Evolutionary conservation across 2,797 vertebrate genomes (phyloP), one percentile per base, ranked within the genome.

Genomic region (Molossus alvarezi): DNA sequence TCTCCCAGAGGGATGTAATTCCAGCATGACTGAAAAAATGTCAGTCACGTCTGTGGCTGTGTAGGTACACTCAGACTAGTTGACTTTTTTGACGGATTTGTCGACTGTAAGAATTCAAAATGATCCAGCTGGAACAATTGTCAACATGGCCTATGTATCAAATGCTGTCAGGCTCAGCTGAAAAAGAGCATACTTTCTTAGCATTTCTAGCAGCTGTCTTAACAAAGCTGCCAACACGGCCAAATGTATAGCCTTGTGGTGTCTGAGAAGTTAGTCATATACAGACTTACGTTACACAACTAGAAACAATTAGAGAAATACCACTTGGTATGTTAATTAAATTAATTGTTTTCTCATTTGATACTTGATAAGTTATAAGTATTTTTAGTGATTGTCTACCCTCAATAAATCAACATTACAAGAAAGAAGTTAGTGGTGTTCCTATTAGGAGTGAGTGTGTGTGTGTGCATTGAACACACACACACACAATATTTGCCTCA

Each of bases 1-100:
- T 60, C 5, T 65, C 33, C 67, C 41, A 53, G 20, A 93, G 37
- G 91, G 41, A 55, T 27, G 45, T 13, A 15, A 87, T 60, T 33
- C 27, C 11, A 90, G 3, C 9, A 86, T 87, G 69, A 72, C 64
- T 86, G 12, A 62, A 80, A 97, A 96, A 69, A 51, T 64, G 33
- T 83, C 75, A 92, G 75, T 95, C 48, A 80, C 0, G 1, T 13
- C 53, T 69, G 17, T 58, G 79, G 89, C 60, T 76, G 0, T 85
- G 73, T 79, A 89, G 53, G 53, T 80, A 33, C 41, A 90, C 48
- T 45, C 10, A 64, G 83, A 67, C 33, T n/a, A 6, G 48, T 12
- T 90, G 89, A 77, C 37, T 62, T 83, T 79, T 80, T 95, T 95
- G 73, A 95, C 0, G 4, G 69, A 92, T 96, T 76, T 94, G 62